Percentiles rank a stretch among this genome's conserved stretches.
These are phyloP conservation scores for Struthio camelus DNA, from an alignment of 2,113 vertebrate species.

Conservation along the genomic window DNA sequence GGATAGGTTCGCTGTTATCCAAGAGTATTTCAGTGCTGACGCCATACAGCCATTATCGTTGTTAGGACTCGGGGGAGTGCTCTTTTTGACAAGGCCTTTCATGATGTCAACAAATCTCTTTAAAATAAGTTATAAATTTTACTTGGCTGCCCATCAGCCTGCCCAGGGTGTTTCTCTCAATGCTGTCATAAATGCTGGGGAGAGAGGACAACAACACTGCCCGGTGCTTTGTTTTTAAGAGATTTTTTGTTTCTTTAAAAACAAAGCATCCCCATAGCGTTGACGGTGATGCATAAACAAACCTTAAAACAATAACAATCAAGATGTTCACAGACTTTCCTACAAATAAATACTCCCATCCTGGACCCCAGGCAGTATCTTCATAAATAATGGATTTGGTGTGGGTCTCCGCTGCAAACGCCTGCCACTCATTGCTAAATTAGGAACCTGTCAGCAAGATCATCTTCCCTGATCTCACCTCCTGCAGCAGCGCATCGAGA, in stretches of 20 bases:
- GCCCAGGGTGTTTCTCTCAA: not conserved
- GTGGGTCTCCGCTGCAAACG: not conserved
- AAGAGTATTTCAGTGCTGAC: constrained; percentile 16
- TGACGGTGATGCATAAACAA: not conserved
- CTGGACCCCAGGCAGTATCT: not conserved
- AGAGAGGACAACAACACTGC: not conserved
- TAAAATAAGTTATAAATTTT: constrained; percentile 47
- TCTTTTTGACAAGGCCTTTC: constrained; percentile 60
- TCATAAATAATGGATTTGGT: not conserved
- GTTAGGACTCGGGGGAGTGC: constrained; percentile 13
- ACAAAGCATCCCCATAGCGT: not conserved
- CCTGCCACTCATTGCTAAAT: not conserved
- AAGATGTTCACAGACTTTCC: constrained; percentile 1
- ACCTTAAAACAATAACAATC: not conserved
- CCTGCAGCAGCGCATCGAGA: not conserved
- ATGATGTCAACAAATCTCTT: constrained; percentile 52
- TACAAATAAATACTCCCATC: not conserved
- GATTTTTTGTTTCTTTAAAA: constrained; percentile 14
- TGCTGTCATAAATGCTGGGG: not conserved
- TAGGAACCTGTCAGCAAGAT: constrained; percentile 1
- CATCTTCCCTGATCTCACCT: not conserved
- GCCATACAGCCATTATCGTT: constrained; percentile 14
- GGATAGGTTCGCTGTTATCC: not conserved
- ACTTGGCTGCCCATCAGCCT: constrained; percentile 32
- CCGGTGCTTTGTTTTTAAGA: not conserved